Conservation (phyloP, 1,140 invertebrate genomes). For the Drosophila dunni region DNA sequence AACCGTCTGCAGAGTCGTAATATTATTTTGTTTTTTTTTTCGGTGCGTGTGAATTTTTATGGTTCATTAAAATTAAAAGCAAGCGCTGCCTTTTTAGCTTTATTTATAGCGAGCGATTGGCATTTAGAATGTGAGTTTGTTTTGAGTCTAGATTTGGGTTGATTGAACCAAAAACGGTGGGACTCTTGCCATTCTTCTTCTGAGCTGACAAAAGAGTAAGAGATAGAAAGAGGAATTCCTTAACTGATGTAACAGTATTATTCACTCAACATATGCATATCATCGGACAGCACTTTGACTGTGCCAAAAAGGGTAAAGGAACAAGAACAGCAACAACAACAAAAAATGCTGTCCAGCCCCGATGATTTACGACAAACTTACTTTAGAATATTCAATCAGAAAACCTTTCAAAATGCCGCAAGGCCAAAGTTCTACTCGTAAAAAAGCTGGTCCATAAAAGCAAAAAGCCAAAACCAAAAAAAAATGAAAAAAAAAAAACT, state of each 20-base stretch:
- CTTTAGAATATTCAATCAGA: slow-evolving; percentile 79
- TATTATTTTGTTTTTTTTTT: slow-evolving; percentile 43
- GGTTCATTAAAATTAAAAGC: slow-evolving; percentile 81
- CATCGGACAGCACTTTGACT: slow-evolving; percentile 24
- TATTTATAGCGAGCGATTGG: slow-evolving; percentile 75
- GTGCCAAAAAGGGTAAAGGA: slow-evolving; percentile 25
- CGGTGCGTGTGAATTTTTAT: slow-evolving; percentile 80
- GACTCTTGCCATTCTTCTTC: slow-evolving; percentile 39
- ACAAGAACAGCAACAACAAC: slow-evolving; percentile 14
- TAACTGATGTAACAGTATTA: slow-evolving; percentile 35
- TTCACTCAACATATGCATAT: slow-evolving; percentile 43
- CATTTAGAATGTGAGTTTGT: slow-evolving; percentile 48
- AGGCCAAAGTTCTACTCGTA: slow-evolving; percentile 64
- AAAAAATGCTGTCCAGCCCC: slow-evolving; percentile 30
- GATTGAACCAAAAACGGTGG: slow-evolving; percentile 53
- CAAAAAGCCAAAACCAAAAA: slow-evolving; percentile 39
- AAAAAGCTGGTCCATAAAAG: slow-evolving; percentile 32
- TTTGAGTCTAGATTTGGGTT: slow-evolving; percentile 27
- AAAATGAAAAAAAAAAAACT: slow-evolving; percentile 50
- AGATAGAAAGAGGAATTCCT: slow-evolving; percentile 7
- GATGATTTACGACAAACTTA: slow-evolving; percentile 72
- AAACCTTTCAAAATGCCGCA: slow-evolving; percentile 79
- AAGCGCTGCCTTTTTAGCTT: slow-evolving; percentile 42
- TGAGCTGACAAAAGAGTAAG: slow-evolving; percentile 22
- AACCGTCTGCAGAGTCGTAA: slow-evolving; percentile 45